Evolutionary conservation across 2,113 vertebrate genomes (phyloP).

Genomic region (Aegithalos caudatus): DNA sequence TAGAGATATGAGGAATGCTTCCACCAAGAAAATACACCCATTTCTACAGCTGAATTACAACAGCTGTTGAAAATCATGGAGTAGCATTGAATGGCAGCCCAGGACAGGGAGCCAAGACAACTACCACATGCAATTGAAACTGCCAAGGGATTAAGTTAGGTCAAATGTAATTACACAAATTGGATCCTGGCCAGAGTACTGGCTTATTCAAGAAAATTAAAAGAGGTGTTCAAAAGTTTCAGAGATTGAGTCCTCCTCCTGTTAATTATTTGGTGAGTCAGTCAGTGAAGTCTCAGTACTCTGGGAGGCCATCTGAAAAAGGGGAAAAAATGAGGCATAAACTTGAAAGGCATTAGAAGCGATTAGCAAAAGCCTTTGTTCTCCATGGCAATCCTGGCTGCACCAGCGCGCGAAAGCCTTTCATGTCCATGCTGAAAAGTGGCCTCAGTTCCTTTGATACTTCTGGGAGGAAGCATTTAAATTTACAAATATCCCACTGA

Average conservation of each 20-base stretch:
- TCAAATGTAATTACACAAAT: conserved; percentile 57
- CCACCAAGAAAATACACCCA: not conserved
- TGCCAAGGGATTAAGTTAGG: conserved; percentile 60
- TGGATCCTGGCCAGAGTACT: conserved; percentile 35
- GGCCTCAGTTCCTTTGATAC: conserved; percentile 48
- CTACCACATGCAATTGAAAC: conserved; percentile 56
- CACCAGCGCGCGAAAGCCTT: not conserved
- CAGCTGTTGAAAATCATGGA: conserved; percentile 46
- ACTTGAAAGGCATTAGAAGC: conserved; percentile 60
- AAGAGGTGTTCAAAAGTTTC: conserved; percentile 63
- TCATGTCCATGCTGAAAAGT: conserved; percentile 54
- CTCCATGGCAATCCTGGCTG: conserved; percentile 39
- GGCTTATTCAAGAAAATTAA: conserved; percentile 61
- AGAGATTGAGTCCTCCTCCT: conserved; percentile 49
- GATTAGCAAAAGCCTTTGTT: conserved; percentile 63
- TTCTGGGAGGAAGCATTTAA: conserved; percentile 26
- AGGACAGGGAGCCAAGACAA: conserved; percentile 26
- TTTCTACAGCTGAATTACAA: not conserved
- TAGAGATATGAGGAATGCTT: not conserved
- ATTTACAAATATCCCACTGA: conserved; percentile 23
- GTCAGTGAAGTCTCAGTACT: conserved; percentile 32
- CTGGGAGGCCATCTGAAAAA: conserved; percentile 42
- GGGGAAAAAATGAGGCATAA: conserved; percentile 51
- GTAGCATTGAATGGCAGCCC: conserved; percentile 34
- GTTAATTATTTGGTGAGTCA: conserved; percentile 65